phyloP scores from a whole-genome alignment of 92 coral and sea anemone genomes.

The Porites lobata region DNA sequence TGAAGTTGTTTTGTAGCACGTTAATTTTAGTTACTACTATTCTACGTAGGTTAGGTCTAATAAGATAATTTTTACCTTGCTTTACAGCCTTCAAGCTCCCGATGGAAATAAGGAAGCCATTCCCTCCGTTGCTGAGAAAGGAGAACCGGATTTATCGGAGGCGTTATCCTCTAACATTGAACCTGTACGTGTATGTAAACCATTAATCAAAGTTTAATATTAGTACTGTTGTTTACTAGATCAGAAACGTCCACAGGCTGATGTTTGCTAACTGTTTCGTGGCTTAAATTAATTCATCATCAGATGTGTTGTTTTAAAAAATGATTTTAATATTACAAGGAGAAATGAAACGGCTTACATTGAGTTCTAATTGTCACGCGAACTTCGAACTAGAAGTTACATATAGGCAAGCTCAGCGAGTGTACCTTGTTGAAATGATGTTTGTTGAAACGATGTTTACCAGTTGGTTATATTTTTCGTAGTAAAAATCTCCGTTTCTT shows the following conservation, averaged over 20 bases:
- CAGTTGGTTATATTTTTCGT: too few relatives aligned
- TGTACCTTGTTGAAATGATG: too few relatives aligned
- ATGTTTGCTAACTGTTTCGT: background rate
- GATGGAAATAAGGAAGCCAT: slow-evolving; percentile 21
- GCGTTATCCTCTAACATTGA: background rate
- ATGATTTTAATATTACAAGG: background rate
- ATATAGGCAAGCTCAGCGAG: too few relatives aligned
- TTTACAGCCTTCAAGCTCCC: slow-evolving; percentile 44
- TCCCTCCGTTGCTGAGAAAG: background rate
- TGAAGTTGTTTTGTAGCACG: background rate
- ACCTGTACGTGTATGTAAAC: slow-evolving; percentile 26
- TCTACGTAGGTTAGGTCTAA: background rate
- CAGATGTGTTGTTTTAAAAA: background rate
- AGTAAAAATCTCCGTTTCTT: too few relatives aligned
- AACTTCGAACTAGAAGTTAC: too few relatives aligned
- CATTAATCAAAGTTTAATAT: background rate
- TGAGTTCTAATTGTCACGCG: too few relatives aligned
- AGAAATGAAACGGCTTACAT: too few relatives aligned
- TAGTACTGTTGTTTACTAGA: too few relatives aligned
- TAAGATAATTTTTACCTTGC: background rate
- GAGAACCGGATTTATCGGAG: slow-evolving; percentile 13
- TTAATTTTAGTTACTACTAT: background rate
- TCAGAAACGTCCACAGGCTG: background rate
- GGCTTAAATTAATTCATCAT: background rate
- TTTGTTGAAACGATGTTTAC: too few relatives aligned